Evolutionary conservation across 2,888 invertebrate species (phyloP).

Genomic region (Enchytraeus crypticus): DNA sequence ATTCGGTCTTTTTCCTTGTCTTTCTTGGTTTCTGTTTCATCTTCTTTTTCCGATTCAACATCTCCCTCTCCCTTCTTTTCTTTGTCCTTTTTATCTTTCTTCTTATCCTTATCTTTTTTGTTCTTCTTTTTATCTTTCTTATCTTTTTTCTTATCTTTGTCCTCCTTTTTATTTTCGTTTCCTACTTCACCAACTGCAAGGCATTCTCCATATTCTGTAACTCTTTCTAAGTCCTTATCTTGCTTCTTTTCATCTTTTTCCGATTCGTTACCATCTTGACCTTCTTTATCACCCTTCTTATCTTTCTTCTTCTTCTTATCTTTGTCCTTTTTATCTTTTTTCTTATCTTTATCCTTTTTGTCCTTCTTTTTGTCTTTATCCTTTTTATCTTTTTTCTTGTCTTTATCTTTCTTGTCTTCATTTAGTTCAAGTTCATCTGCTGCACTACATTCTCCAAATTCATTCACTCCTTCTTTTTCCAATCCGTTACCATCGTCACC

Average conservation of each 20-base stretch:
- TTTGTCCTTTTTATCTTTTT: too few relatives aligned
- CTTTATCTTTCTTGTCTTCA: conserved; percentile 1
- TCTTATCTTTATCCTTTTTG: too few relatives aligned
- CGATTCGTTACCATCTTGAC: too few relatives aligned
- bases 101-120: background rate
- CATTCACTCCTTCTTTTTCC: background rate
- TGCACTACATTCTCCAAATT: background rate
- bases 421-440: background rate
- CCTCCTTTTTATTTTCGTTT: background rate
- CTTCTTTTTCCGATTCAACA: background rate
- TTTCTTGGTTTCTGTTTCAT: background rate
- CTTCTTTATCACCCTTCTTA: too few relatives aligned
- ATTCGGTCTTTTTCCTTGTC: too few relatives aligned
- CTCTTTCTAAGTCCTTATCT: conserved; percentile 1
- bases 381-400: background rate
- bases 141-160: background rate
- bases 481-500: background rate
- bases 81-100: background rate
- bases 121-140: background rate
- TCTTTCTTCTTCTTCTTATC: too few relatives aligned
- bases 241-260: background rate
- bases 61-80: background rate
- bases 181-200: background rate
- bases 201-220: background rate
- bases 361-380: background rate